Evolutionary conservation across 1,140 invertebrate species (phyloP).

Genomic region (Cardiocondyla obscurior): DNA sequence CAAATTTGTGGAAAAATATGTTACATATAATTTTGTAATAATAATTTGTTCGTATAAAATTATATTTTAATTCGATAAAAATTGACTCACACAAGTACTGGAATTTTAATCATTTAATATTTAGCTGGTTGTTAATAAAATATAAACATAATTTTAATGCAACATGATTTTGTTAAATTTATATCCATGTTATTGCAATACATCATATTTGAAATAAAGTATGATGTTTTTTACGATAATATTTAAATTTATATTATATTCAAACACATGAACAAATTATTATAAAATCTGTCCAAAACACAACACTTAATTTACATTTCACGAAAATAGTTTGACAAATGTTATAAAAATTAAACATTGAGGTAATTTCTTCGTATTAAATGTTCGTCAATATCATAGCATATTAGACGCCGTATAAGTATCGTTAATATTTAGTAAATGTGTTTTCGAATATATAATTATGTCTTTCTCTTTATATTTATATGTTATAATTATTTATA

Average conservation of each 20-base stretch:
- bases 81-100: neutral
- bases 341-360: neutral
- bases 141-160: neutral
- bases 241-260: conserved; percentile 3
- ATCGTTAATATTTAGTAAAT: neutral
- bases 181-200: neutral
- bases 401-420: neutral
- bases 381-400: neutral
- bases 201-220: conserved; percentile 1
- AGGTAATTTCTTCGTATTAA: neutral
- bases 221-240: conserved; percentile 2
- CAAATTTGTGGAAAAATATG: conserved; percentile 1
- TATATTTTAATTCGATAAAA: neutral
- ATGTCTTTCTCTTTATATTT: neutral
- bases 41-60: conserved; percentile 12
- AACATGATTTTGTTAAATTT: conserved; percentile 22
- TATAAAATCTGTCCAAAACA: neutral
- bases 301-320: neutral
- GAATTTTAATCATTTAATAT: conserved; percentile 9
- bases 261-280: neutral
- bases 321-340: neutral
- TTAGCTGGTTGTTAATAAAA: neutral
- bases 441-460: neutral
- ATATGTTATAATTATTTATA: conserved; percentile 4
- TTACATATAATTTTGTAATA: conserved; percentile 15